phyloP scores from a whole-genome alignment of 2,797 vertebrate genomes.

The Delichon dasypus region DNA sequence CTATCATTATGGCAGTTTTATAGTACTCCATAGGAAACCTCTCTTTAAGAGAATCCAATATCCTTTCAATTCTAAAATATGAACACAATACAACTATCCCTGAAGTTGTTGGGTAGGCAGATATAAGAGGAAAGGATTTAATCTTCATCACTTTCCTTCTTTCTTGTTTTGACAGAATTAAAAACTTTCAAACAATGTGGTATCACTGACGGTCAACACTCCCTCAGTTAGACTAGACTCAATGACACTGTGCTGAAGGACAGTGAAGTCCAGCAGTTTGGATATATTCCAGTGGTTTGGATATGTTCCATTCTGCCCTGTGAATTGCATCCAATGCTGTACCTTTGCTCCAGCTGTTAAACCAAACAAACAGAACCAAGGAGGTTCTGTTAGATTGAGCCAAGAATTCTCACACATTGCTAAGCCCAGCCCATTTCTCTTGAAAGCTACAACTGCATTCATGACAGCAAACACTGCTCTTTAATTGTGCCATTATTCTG shows the following conservation, averaged over 20 bases:
- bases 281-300: neutral
- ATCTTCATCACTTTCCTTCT: neutral
- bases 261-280: neutral
- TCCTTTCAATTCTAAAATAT: neutral
- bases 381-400: neutral
- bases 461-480: neutral
- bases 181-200: neutral
- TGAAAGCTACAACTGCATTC: neutral
- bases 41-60: neutral
- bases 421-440: neutral
- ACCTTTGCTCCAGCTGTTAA: neutral
- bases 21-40: neutral
- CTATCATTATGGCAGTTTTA: neutral
- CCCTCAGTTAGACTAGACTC: neutral
- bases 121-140: neutral
- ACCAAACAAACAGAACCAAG: neutral
- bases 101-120: neutral
- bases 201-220: neutral
- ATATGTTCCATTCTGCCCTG: neutral
- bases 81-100: neutral
- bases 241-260: neutral
- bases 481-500: neutral
- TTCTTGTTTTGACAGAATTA: neutral
- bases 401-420: neutral
- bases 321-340: neutral